A percentile compares a stretch with the other conserved stretches of the same genome.
phyloP scores from a whole-genome alignment of 2,113 vertebrate species.

The Ornithorhynchus anatinus region DNA sequence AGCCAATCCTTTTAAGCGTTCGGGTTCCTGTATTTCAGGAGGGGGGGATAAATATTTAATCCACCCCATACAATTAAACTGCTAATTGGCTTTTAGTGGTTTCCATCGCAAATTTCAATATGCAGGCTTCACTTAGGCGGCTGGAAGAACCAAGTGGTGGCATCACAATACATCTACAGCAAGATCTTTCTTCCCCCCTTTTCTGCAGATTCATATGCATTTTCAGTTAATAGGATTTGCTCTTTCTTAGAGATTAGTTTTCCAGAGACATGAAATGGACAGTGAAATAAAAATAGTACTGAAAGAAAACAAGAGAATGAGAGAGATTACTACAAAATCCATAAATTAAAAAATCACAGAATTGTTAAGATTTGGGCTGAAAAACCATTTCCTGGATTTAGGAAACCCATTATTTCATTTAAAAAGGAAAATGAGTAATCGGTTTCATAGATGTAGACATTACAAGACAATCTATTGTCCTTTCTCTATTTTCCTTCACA shows the following conservation, averaged over 20 bases:
- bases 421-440: too few relatives aligned
- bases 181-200: not conserved
- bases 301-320: not conserved
- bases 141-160: not conserved
- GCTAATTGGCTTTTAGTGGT: not conserved
- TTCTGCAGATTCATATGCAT: too few relatives aligned
- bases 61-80: not conserved
- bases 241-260: too few relatives aligned
- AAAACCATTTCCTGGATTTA: too few relatives aligned
- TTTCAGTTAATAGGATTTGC: too few relatives aligned
- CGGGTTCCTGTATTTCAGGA: not conserved
- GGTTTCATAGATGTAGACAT: too few relatives aligned
- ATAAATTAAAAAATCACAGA: too few relatives aligned
- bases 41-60: not conserved
- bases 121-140: constrained; percentile 10
- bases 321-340: too few relatives aligned
- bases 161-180: not conserved
- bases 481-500: too few relatives aligned
- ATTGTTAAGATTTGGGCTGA: too few relatives aligned
- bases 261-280: not conserved
- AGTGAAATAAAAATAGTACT: not conserved
- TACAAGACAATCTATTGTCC: too few relatives aligned
- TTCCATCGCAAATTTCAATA: not conserved
- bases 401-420: too few relatives aligned
- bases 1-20: not conserved